Base-by-base conservation (phyloP, 2,888 invertebrate genomes). In the Platycheirus albimanus region DNA sequence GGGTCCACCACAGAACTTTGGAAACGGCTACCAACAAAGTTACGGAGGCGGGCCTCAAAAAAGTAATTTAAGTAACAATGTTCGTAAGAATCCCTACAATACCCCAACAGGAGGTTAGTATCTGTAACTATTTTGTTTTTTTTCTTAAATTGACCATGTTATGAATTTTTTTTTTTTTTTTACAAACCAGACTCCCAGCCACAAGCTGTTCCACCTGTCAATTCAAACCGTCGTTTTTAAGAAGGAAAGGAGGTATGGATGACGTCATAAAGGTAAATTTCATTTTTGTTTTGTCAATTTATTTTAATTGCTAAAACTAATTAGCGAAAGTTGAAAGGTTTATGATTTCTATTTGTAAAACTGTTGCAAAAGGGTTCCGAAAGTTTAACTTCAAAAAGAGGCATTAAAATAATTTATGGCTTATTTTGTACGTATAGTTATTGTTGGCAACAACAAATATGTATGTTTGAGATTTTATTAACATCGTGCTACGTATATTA, bases 31-130 rank as follows among this genome's bases (percentile, higher is more conserved):
- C 90, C 96, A 96, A 86, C 97, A 96, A 88, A 94, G 94, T 75
- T 96, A 95, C 88, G 93, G 95, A 0, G 97, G 96, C 24, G 97
- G 97, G 0, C 96, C 97, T 0, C 93, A 96, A 90, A 93, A 97
- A 84, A 93, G 93, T 87, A 95, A 94, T 24, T 85, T 66, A 52
- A 89, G 94, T 93, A 91, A 94, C 92, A 88, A 93, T 93, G 95
- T 88, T 94, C 96, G 86, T 94, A 96, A 91, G 95, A 95, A 93
- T 91, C 93, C 93, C 91, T 94, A 93, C 56, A 78, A 45, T 17
- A 11, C 72, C 15, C 74, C 85, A 51, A 74, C 71, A 24, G 86
- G 81, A 10, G 85, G 85, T 71, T 72, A 76, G 63, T 80, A 75
- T 36, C 1, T 15, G 7, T 8, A 3, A 13, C 1, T 28, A 13